Evolutionary conservation across 53 echinoderm and acorn worm genomes (phyloP).

Genomic region (Paracentrotus lividus): DNA sequence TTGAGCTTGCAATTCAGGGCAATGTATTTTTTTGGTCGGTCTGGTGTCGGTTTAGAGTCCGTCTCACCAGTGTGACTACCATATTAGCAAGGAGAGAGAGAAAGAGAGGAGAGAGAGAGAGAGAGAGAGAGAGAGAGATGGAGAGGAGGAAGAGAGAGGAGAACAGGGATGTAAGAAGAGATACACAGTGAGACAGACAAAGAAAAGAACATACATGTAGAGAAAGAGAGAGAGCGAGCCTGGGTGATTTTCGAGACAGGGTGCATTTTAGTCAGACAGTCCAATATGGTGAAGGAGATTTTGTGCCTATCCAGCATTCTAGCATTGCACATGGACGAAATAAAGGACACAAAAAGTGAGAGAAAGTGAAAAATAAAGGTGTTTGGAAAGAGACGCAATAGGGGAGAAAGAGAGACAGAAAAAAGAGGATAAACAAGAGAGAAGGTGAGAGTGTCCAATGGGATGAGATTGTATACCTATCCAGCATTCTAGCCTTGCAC

Average conservation of each 20-base stretch:
- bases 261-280: too few species aligned
- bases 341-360: neutral
- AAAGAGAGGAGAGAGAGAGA: neutral
- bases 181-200: neutral
- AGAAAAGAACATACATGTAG: neutral
- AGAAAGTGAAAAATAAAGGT: neutral
- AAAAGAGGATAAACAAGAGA: neutral
- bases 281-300: neutral
- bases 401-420: neutral
- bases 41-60: too few species aligned
- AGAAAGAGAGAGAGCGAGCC: neutral
- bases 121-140: neutral
- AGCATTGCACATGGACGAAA: constrained; percentile 85
- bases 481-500: constrained; percentile 96
- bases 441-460: neutral
- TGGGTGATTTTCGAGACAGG: too few species aligned
- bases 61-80: too few species aligned
- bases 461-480: constrained; percentile 76
- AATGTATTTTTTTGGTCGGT: too few species aligned
- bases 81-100: too few species aligned
- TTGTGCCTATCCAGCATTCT: constrained; percentile 95
- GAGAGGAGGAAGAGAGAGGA: neutral
- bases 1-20: too few species aligned
- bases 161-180: neutral
- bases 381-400: neutral